Evolutionary conservation across 2,797 vertebrate genomes (phyloP).

Genomic region (Lemur catta): DNA sequence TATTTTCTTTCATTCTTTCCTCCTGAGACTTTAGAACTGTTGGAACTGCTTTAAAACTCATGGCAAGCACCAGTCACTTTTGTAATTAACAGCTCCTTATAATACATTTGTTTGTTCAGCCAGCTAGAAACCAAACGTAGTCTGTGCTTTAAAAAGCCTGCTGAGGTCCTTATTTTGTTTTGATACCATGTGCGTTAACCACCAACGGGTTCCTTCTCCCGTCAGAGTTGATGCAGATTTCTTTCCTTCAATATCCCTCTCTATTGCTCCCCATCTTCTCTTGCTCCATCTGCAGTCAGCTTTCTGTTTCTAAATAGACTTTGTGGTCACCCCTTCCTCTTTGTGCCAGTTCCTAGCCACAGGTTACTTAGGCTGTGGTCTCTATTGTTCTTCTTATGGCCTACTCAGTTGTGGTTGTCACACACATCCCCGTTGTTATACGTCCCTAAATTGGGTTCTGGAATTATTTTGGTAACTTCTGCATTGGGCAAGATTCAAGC

Average conservation of each 20-base stretch:
- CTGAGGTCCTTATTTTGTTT: neutral
- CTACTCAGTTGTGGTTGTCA: neutral
- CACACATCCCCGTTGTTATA: neutral
- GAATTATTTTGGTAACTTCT: conserved; percentile 46
- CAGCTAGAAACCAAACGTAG: conserved; percentile 7
- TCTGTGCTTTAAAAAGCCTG: neutral
- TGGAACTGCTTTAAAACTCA: conserved; percentile 38
- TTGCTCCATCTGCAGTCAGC: neutral
- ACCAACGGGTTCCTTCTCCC: neutral
- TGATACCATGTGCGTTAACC: neutral
- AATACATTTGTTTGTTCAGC: conserved; percentile 29
- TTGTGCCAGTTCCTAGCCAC: neutral
- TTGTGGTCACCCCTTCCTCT: neutral
- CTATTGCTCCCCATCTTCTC: neutral
- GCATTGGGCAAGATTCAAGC: conserved; percentile 38
- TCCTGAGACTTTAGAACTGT: conserved; percentile 20
- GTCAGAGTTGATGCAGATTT: neutral
- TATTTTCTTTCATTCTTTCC: conserved; percentile 38
- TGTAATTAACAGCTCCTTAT: conserved; percentile 10
- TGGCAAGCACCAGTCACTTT: conserved; percentile 13
- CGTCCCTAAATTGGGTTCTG: neutral
- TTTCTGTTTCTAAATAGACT: conserved; percentile 27
- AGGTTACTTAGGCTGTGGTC: neutral
- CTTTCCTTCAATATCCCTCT: neutral
- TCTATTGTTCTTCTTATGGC: neutral